Base-by-base conservation (phyloP, 2,888 invertebrate genomes). In the Drosophila glabriapex region DNA sequence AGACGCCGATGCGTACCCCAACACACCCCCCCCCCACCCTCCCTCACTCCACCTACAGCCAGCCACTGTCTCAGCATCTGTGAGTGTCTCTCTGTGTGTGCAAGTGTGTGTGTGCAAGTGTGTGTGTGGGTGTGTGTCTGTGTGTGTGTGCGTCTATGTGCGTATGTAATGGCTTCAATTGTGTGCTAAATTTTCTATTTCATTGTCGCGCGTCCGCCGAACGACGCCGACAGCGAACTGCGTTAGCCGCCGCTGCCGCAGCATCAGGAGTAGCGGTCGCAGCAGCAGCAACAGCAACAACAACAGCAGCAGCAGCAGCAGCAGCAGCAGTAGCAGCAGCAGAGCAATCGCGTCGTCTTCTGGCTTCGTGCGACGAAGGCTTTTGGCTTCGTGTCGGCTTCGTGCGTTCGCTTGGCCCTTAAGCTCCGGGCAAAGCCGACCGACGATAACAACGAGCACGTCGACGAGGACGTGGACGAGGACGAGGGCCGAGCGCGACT, bases 121-220 rank as follows among this genome's bases (percentile, higher is more conserved):
- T 50, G 25, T 66, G 39, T 46, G 46, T 39, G 41, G 41, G 28
- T 19, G 58, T 46, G 25, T 35, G 25, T 50, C 14, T 66, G 46
- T 52, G 28, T 55, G 53, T 52, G 12, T 50, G 66, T 41, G 56
- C 58, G 28, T 74, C 52, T 70, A 64, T 66, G 62, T 60, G 64
- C 59, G 80, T 65, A 60, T 78, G 68, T 81, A 83, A 82, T 85
- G 73, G 78, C 79, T 83, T 85, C 81, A 85, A 89, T 89, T 89
- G 87, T 89, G 85, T 89, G 89, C 85, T 88, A 88, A 88, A 85
- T 89, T 86, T 86, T 85, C 83, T 83, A 88, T 90, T 85, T 80
- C 81, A 84, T 84, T 82, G 82, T 82, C 77, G 78, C 88, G 77
- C 72, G 72, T 69, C 59, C 60, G 74, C 68, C 68, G 50, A 46